These are phyloP conservation scores for Lepetodrilus schrolli DNA, from an alignment of 2,888 invertebrate genomes.

Conservation along the genomic window DNA sequence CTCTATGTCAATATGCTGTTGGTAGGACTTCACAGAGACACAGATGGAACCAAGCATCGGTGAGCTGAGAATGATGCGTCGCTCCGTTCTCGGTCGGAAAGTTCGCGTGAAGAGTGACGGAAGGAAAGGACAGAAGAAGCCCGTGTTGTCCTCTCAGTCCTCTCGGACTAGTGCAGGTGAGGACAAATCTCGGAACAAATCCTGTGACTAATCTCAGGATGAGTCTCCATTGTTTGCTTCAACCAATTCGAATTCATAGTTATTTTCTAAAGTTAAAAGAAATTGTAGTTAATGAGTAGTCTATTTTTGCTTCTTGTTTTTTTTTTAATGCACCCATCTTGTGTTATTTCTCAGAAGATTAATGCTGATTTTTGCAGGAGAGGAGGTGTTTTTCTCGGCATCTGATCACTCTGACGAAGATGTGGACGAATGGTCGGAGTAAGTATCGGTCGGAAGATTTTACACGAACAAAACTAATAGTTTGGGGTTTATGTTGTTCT, in stretches of 20 bases:
- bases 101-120: conserved; percentile 28
- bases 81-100: conserved; percentile 54
- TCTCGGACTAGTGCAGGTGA: not conserved
- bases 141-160: not conserved
- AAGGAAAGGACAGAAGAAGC: not conserved
- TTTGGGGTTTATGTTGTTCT: too few species aligned
- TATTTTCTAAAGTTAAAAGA: too few species aligned
- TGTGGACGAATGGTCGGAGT: conserved; percentile 82
- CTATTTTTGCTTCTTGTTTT: too few species aligned
- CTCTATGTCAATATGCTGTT: too few species aligned
- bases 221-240: too few species aligned
- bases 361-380: conserved; percentile 54
- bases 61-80: conserved; percentile 51
- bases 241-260: too few species aligned
- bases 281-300: too few species aligned
- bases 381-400: conserved; percentile 77
- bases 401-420: conserved; percentile 84
- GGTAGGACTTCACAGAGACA: conserved; percentile 62
- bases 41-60: conserved; percentile 61
- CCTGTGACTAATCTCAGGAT: too few species aligned
- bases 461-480: too few species aligned
- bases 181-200: too few species aligned
- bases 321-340: too few species aligned
- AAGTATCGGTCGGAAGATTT: conserved; percentile 36
- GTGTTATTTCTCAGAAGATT: too few species aligned